phyloP scores from a whole-genome alignment of 2,888 invertebrate species.

The Lucinisca nassula region DNA sequence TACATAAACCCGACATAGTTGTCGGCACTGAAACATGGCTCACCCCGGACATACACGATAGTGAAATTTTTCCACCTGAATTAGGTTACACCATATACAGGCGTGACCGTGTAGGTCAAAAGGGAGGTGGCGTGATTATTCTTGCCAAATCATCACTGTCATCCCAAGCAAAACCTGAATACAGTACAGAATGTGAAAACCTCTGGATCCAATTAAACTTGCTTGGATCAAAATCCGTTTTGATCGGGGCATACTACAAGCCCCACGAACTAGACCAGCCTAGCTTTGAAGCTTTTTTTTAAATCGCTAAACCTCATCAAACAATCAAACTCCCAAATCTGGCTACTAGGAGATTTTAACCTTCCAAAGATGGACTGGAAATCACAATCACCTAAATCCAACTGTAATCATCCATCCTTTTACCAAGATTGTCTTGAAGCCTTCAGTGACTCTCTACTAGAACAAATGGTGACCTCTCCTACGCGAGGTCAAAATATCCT shows the following conservation, averaged over 20 bases:
- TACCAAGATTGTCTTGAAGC: background rate
- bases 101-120: background rate
- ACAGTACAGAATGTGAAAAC: background rate
- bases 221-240: background rate
- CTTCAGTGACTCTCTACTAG: background rate
- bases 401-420: background rate
- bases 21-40: background rate
- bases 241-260: background rate
- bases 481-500: background rate
- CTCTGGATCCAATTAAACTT: background rate
- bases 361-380: background rate
- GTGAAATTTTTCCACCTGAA: background rate
- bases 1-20: background rate
- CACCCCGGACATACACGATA: background rate
- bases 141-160: background rate
- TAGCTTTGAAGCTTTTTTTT: background rate
- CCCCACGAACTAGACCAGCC: background rate
- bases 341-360: background rate
- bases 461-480: background rate
- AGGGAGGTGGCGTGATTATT: background rate
- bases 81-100: background rate
- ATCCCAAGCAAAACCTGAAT: background rate
- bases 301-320: background rate
- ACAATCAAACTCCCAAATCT: background rate
- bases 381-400: background rate